Evolutionary conservation across 2,113 vertebrate species (phyloP), one percentile per base, ranked within the genome.

Genomic region (Argyrosomus japonicus): DNA sequence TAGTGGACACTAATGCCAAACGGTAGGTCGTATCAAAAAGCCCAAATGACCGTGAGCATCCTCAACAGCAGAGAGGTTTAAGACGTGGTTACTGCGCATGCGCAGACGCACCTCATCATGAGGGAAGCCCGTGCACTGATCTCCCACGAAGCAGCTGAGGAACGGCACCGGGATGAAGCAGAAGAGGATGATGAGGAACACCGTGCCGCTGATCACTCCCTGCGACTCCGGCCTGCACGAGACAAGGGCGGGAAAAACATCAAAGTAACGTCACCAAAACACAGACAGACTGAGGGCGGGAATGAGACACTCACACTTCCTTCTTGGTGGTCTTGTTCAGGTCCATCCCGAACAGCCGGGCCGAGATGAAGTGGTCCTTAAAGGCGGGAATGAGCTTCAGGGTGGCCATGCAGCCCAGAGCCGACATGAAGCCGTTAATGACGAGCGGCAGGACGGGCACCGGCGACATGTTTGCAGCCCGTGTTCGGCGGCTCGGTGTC

Each of bases 111-210:
- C 98, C 97, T 99, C 97, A 48, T 98, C 93, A 68, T 99, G 96
- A 9, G 98, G 98, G 81, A 99, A 99, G 56, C 94, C 94, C 25
- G 86, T 88, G 45, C 98, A 99, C 81, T 96, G 93, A 73, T 98
- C 95, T 87, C 97, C 96, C 64, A 98, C 93, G 29, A 99, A 98
- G 93, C 98, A 99, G 88, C 96, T 93, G 86, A 99, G 93, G 88
- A 99, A 99, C 83, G 98, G 98, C 82, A 99, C 97, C 7, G 98
- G 98, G 87, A 99, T 99, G 95, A 99, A 99, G 94, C 97, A 98
- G 96, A 99, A 99, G 75, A 99, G 97, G 91, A 99, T 96, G 92
- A 99, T 97, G 74, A 99, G 96, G 94, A 99, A 99, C 65, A 99
- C 97, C 0, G 97, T 97, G 6, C 98, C 98, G 79, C 98, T 97